Percentiles rank a stretch among this genome's conserved stretches.
Conservation (phyloP, 2,113 vertebrate genomes). For the Paramormyrops kingsleyae region DNA sequence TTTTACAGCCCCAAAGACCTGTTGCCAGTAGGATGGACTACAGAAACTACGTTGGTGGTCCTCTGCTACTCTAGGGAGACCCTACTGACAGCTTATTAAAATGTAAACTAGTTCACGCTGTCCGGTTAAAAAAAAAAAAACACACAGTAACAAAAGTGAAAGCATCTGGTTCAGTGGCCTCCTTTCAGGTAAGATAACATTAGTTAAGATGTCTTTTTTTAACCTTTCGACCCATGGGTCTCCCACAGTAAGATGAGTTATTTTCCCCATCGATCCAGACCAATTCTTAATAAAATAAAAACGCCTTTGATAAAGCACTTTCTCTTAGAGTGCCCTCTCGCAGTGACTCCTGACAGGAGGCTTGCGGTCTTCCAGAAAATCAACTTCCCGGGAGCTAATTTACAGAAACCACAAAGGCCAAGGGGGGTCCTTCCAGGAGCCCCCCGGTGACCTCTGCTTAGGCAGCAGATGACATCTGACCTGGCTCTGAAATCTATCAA, state of each 20-base stretch:
- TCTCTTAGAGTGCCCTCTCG: constrained; percentile 46
- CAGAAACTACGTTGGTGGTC: constrained; percentile 45
- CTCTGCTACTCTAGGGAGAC: constrained; percentile 50
- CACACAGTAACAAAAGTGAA: not conserved
- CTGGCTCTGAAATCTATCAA: constrained; percentile 71
- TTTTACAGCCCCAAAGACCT: constrained; percentile 39
- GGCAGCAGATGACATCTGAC: constrained; percentile 69
- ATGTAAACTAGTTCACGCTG: constrained; percentile 1
- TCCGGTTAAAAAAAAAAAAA: not conserved
- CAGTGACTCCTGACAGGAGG: constrained; percentile 53
- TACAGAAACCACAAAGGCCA: constrained; percentile 69
- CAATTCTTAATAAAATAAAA: constrained; percentile 69
- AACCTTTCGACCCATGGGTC: constrained; percentile 54
- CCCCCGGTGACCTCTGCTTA: constrained; percentile 64
- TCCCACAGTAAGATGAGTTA: constrained; percentile 61
- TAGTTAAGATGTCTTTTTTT: constrained; percentile 33
- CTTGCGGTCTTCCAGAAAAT: constrained; percentile 59
- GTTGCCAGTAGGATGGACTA: constrained; percentile 45
- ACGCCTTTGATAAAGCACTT: constrained; percentile 65
- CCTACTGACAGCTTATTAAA: constrained; percentile 47
- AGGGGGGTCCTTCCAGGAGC: constrained; percentile 59
- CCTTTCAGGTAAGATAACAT: not conserved
- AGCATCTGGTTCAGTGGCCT: no score
- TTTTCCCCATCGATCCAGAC: constrained; percentile 65
- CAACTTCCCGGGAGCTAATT: constrained; percentile 63